A percentile compares a stretch with the other conserved stretches of the same genome.
phyloP scores from a whole-genome alignment of 2,113 vertebrate species.

The Vombatus ursinus region DNA sequence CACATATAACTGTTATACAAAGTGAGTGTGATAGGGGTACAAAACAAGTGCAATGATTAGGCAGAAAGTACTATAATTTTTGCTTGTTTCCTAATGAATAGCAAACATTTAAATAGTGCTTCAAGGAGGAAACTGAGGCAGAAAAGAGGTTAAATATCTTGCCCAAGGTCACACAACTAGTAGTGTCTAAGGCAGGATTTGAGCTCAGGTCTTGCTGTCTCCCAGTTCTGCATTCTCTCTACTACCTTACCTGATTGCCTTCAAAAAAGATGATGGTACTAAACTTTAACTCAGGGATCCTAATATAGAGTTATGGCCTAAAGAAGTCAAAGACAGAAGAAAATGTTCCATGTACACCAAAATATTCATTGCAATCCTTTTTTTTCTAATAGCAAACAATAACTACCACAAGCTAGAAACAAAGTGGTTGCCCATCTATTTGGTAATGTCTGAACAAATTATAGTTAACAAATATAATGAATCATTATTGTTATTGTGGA shows the following conservation, averaged over 20 bases:
- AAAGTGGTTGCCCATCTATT: neutral
- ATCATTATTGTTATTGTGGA: neutral
- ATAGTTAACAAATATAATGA: neutral
- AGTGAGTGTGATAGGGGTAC: neutral
- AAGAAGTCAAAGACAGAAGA: neutral
- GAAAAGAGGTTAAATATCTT: neutral
- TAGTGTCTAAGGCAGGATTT: neutral
- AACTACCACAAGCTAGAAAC: neutral
- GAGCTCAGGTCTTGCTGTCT: neutral
- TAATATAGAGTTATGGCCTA: neutral
- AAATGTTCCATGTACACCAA: neutral
- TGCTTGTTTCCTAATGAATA: neutral
- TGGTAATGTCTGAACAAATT: neutral
- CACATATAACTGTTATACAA: neutral
- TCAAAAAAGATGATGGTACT: neutral
- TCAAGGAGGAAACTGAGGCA: neutral
- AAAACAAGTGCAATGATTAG: neutral
- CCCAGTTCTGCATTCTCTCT: neutral
- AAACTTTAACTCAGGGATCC: neutral
- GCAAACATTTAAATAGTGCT: neutral
- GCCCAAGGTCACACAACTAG: neutral
- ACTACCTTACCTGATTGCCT: neutral
- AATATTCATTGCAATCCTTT: neutral
- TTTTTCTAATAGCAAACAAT: neutral
- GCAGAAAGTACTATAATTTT: neutral